A percentile compares a stretch with the other conserved stretches of the same genome.
phyloP scores from a whole-genome alignment of 1,140 invertebrate genomes.

The Sarcophaga bullata region DNA sequence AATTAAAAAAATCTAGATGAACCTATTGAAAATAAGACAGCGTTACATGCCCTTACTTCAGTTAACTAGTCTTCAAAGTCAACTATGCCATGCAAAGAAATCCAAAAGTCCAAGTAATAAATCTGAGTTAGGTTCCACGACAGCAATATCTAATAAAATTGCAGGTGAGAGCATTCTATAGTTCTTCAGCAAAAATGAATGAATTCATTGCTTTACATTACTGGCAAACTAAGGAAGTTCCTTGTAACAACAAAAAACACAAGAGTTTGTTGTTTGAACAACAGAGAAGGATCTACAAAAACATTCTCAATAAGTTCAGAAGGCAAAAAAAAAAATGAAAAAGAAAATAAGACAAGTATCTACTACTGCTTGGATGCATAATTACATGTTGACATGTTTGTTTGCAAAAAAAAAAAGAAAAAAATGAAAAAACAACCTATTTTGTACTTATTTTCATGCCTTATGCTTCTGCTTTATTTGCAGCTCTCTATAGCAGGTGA shows the following conservation, averaged over 20 bases:
- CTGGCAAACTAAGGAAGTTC: slow-evolving; percentile 26
- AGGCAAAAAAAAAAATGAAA: neutral
- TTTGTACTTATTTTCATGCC: neutral
- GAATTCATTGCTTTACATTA: neutral
- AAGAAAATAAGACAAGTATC: slow-evolving; percentile 20
- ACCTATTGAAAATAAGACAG: too few relatives aligned
- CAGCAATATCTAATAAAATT: too few relatives aligned
- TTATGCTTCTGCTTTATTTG: too few relatives aligned
- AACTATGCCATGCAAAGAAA: too few relatives aligned
- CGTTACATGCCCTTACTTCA: too few relatives aligned
- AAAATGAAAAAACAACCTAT: neutral
- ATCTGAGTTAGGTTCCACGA: too few relatives aligned
- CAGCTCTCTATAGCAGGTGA: neutral
- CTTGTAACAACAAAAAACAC: neutral
- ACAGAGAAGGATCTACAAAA: neutral
- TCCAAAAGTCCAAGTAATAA: too few relatives aligned
- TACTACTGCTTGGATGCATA: slow-evolving; percentile 27
- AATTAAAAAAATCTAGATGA: too few relatives aligned
- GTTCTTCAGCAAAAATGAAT: too few relatives aligned
- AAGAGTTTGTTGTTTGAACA: slow-evolving; percentile 32
- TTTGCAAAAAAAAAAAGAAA: neutral
- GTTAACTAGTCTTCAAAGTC: too few relatives aligned
- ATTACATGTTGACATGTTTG: slow-evolving; percentile 40
- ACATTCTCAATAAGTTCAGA: neutral
- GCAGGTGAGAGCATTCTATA: too few relatives aligned